These are phyloP conservation scores for Dryobates pubescens DNA, from an alignment of 2,797 vertebrate genomes.

Conservation along the genomic window DNA sequence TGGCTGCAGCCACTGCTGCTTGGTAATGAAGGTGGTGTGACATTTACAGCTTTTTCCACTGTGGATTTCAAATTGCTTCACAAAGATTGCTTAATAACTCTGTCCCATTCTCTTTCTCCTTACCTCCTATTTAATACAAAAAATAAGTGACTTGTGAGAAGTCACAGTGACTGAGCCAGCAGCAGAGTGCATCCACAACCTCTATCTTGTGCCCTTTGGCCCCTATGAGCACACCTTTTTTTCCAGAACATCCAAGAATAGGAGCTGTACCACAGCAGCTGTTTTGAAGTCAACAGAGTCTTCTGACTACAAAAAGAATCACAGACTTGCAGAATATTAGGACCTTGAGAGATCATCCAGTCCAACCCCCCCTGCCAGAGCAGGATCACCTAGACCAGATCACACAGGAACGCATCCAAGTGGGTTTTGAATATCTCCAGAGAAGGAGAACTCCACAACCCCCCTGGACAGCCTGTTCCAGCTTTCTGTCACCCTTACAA, in stretches of 20 bases:
- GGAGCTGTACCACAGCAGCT: neutral
- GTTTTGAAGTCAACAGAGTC: neutral
- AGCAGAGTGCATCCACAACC: neutral
- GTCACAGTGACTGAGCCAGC: neutral
- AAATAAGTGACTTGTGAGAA: neutral
- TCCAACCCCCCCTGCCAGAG: too few species aligned
- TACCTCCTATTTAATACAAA: neutral
- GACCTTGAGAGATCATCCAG: too few species aligned
- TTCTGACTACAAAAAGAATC: neutral
- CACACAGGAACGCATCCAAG: too few species aligned
- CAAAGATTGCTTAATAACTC: constrained; percentile 44
- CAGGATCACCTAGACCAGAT: too few species aligned
- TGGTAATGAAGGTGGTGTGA: neutral
- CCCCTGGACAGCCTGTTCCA: too few species aligned
- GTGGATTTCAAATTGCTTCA: constrained; percentile 44
- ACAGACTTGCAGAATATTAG: too few species aligned
- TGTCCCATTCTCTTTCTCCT: neutral
- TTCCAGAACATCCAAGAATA: constrained; percentile 40
- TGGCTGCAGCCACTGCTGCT: neutral
- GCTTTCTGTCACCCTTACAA: too few species aligned
- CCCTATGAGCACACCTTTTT: neutral
- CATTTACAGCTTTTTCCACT: constrained; percentile 53
- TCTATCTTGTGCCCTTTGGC: constrained; percentile 2
- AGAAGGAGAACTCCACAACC: too few species aligned
- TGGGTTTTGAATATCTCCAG: too few species aligned